These are phyloP conservation scores for Ceratosolen solmsi DNA, from an alignment of 1,140 invertebrate genomes.

Conservation along the genomic window DNA sequence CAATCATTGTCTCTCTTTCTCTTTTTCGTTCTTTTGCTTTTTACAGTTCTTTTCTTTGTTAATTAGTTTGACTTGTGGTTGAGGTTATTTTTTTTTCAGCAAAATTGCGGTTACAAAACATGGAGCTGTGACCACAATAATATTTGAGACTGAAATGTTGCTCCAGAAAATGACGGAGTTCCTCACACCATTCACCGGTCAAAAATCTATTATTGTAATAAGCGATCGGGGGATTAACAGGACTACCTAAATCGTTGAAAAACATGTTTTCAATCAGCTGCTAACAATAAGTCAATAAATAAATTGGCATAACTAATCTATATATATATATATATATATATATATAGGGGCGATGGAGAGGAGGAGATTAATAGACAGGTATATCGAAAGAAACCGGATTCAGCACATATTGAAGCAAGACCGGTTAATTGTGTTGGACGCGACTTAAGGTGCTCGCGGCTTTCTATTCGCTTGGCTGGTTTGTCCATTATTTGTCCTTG, in stretches of 20 bases:
- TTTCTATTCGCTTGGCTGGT: too few relatives aligned
- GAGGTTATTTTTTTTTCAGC: too few relatives aligned
- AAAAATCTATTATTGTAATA: neutral
- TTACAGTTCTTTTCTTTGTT: neutral
- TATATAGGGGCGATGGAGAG: neutral
- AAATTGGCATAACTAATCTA: too few relatives aligned
- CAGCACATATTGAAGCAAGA: conserved; percentile 36
- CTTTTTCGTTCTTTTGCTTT: neutral
- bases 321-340: too few relatives aligned
- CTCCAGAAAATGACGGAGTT: neutral
- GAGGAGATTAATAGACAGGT: neutral
- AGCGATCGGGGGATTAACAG: neutral
- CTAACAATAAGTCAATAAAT: neutral
- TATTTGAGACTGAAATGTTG: neutral
- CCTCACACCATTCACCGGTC: neutral
- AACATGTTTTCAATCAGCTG: conserved; percentile 36
- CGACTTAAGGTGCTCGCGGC: neutral
- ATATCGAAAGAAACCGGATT: conserved; percentile 43
- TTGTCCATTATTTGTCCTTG: conserved; percentile 44
- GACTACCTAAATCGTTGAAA: neutral
- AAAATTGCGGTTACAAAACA: too few relatives aligned
- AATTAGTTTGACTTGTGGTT: neutral
- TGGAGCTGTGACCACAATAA: neutral
- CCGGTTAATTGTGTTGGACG: conserved; percentile 45
- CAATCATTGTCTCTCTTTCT: neutral